Percentiles rank a stretch among this genome's conserved stretches.
Evolutionary conservation across 2,797 vertebrate genomes (phyloP).

Genomic region (Chaunax sp.): DNA sequence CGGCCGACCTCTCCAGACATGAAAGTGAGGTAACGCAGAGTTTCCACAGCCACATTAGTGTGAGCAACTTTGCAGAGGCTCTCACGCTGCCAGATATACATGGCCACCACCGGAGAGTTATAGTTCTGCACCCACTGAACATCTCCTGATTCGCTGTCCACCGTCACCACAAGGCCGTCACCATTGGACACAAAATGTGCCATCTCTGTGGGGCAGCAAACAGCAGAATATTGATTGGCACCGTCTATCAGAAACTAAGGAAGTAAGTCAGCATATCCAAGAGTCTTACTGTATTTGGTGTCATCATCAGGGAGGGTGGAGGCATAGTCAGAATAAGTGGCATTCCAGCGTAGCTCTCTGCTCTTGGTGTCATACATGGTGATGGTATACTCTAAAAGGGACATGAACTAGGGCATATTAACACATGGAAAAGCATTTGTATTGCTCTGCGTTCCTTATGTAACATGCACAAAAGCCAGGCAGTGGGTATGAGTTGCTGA

Average conservation of each 20-base stretch:
- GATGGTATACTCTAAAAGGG: constrained; percentile 93
- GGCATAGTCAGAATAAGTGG: constrained; percentile 97
- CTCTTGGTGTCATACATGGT: constrained; percentile 99
- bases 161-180: constrained; percentile 96
- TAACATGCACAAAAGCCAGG: constrained; percentile 21
- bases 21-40: constrained; percentile 96
- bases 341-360: constrained; percentile 96
- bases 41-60: constrained; percentile 95
- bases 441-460: constrained; percentile 1
- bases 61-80: constrained; percentile 93
- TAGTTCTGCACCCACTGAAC: constrained; percentile 98
- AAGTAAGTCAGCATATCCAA: accelerated
- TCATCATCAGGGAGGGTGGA: constrained; percentile 93
- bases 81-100: constrained; percentile 98
- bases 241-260: neutral
- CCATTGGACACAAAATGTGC: constrained; percentile 98
- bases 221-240: neutral
- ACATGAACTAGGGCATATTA: constrained; percentile 1
- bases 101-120: constrained; percentile 95
- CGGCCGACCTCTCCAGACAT: constrained; percentile 96
- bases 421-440: neutral
- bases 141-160: constrained; percentile 95
- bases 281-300: constrained; percentile 91
- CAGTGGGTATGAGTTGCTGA: constrained; percentile 13
- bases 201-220: constrained; percentile 84